A percentile compares a stretch with the other conserved stretches of the same genome.
phyloP scores from a whole-genome alignment of 2,113 vertebrate species.

The Ibidorhyncha struthersii region DNA sequence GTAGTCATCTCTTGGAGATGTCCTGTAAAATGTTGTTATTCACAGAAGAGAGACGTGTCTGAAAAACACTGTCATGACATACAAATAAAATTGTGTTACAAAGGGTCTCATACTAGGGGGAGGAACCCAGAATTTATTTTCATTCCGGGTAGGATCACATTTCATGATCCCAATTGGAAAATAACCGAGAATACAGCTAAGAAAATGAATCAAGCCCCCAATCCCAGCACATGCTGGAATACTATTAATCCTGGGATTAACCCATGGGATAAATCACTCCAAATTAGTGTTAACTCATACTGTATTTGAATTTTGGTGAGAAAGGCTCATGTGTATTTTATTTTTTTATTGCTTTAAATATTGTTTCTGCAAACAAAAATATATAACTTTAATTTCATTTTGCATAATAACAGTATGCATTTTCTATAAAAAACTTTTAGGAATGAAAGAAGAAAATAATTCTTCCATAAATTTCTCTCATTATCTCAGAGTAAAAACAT shows the following conservation, averaged over 20 bases:
- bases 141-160: background rate
- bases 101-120: background rate
- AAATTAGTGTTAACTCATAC: background rate
- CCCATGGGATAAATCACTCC: background rate
- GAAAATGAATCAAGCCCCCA: background rate
- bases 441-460: background rate
- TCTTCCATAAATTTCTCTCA: background rate
- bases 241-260: background rate
- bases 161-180: background rate
- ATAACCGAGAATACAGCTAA: background rate
- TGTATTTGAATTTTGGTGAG: background rate
- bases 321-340: background rate
- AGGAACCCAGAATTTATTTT: background rate
- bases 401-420: background rate
- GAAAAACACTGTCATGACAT: background rate
- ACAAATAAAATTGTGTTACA: background rate
- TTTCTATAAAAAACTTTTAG: background rate
- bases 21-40: background rate
- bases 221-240: background rate
- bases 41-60: background rate
- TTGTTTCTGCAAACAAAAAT: background rate
- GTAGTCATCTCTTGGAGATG: background rate
- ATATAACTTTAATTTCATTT: background rate
- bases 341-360: background rate
- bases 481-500: background rate